These are phyloP conservation scores for Agelastica alni DNA, from an alignment of 2,888 invertebrate genomes.

Conservation along the genomic window DNA sequence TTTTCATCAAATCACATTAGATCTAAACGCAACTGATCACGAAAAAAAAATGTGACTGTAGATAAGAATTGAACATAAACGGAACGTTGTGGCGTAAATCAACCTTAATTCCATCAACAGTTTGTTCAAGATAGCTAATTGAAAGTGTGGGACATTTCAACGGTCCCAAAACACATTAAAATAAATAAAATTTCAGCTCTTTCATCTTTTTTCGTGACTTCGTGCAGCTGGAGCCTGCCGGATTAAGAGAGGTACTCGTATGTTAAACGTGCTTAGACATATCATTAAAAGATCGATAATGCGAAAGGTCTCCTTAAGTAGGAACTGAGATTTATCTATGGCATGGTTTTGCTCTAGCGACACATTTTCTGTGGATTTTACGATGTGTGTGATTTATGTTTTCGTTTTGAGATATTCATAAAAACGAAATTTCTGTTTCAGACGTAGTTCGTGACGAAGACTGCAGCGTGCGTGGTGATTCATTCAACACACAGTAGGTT, in stretches of 20 bases:
- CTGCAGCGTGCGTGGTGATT: too few relatives aligned
- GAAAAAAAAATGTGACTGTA: too few relatives aligned
- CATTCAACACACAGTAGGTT: too few relatives aligned
- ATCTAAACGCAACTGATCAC: too few relatives aligned
- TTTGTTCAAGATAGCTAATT: too few relatives aligned
- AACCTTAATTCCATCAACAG: too few relatives aligned
- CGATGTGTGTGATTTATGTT: slow-evolving; percentile 28
- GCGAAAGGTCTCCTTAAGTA: slow-evolving; percentile 29
- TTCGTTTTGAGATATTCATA: slow-evolving; percentile 15
- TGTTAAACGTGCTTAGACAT: slow-evolving; percentile 44
- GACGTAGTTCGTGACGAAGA: too few relatives aligned
- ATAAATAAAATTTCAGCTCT: slow-evolving; percentile 6
- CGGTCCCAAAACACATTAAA: background rate
- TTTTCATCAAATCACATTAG: too few relatives aligned
- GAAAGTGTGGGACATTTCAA: background rate
- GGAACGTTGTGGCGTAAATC: too few relatives aligned
- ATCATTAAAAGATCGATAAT: slow-evolving; percentile 42
- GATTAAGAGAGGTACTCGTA: slow-evolving; percentile 41
- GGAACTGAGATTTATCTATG: slow-evolving; percentile 28
- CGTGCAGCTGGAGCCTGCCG: slow-evolving; percentile 38
- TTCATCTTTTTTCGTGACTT: slow-evolving; percentile 20
- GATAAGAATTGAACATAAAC: too few relatives aligned
- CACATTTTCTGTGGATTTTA: slow-evolving; percentile 29
- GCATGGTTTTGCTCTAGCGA: slow-evolving; percentile 28
- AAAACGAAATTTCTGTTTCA: too few relatives aligned